phyloP scores from a whole-genome alignment of 1,140 invertebrate genomes.

The Drosophila neocordata region DNA sequence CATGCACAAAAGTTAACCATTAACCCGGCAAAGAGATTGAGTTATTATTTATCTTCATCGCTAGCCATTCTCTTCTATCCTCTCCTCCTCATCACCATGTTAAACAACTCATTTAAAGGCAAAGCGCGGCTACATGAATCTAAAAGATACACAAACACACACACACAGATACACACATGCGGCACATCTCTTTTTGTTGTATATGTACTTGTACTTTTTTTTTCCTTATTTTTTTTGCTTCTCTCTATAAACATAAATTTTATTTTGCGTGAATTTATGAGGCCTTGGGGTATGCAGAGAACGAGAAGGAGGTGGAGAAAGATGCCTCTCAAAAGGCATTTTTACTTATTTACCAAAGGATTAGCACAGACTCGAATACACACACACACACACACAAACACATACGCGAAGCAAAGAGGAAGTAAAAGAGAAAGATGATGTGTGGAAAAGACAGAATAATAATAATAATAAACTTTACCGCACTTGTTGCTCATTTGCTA shows the following conservation, averaged over 20 bases:
- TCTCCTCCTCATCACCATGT: conserved; percentile 6
- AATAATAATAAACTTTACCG: conserved; percentile 42
- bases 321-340: conserved; percentile 24
- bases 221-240: conserved; percentile 31
- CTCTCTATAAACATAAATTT: conserved; percentile 61
- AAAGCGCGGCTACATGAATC: conserved; percentile 35
- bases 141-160: conserved; percentile 14
- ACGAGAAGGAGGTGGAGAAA: not conserved
- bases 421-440: conserved; percentile 7
- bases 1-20: conserved; percentile 7
- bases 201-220: not conserved
- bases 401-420: conserved; percentile 7
- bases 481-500: conserved; percentile 70
- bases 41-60: conserved; percentile 57
- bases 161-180: conserved; percentile 12
- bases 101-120: conserved; percentile 75
- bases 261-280: conserved; percentile 78
- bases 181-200: conserved; percentile 17
- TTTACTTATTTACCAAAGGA: conserved; percentile 67
- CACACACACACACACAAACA: not conserved
- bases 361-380: conserved; percentile 32
- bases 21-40: not conserved
- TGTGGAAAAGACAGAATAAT: conserved; percentile 50
- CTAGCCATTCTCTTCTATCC: conserved; percentile 24
- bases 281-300: conserved; percentile 24